These are phyloP conservation scores for Pogonomyrmex barbatus DNA, from an alignment of 1,140 invertebrate species.

Conservation along the genomic window DNA sequence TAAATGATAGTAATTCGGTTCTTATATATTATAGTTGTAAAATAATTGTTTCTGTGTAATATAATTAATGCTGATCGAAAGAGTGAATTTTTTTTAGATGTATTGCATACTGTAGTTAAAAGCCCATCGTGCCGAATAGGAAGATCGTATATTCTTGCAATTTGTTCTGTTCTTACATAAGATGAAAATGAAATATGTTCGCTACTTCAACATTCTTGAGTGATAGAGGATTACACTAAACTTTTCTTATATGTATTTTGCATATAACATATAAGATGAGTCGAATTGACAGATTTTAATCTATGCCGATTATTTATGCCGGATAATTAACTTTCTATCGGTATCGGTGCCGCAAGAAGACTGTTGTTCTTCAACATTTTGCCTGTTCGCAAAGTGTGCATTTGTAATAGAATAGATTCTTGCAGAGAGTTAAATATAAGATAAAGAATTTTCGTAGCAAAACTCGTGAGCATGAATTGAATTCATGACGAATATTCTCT, in stretches of 20 bases:
- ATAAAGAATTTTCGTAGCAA: slow-evolving; percentile 19
- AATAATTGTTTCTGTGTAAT: slow-evolving; percentile 11
- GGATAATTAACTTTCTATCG: slow-evolving; percentile 25
- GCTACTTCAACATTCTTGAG: not conserved
- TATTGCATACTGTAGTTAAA: slow-evolving; percentile 39
- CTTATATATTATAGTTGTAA: slow-evolving; percentile 21
- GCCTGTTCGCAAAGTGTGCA: slow-evolving; percentile 36
- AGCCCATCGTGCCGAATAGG: not conserved
- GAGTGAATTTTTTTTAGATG: slow-evolving; percentile 6
- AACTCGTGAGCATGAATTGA: slow-evolving; percentile 11
- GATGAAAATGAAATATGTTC: slow-evolving; percentile 19
- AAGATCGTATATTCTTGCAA: not conserved
- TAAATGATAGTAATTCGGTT: not conserved
- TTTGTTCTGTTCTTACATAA: not conserved
- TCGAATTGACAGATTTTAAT: not conserved
- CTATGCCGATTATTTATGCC: not conserved
- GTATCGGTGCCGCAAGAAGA: slow-evolving; percentile 25
- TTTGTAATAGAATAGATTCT: slow-evolving; percentile 26
- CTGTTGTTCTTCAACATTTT: slow-evolving; percentile 31
- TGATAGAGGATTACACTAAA: slow-evolving; percentile 1
- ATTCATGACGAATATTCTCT: slow-evolving; percentile 27
- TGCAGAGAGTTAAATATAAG: slow-evolving; percentile 29
- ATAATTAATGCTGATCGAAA: slow-evolving; percentile 21
- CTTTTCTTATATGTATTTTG: not conserved
- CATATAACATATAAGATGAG: not conserved